A percentile compares a stretch with the other conserved stretches of the same genome.
phyloP scores from a whole-genome alignment of 2,797 vertebrate genomes.

The Characodon lateralis region DNA sequence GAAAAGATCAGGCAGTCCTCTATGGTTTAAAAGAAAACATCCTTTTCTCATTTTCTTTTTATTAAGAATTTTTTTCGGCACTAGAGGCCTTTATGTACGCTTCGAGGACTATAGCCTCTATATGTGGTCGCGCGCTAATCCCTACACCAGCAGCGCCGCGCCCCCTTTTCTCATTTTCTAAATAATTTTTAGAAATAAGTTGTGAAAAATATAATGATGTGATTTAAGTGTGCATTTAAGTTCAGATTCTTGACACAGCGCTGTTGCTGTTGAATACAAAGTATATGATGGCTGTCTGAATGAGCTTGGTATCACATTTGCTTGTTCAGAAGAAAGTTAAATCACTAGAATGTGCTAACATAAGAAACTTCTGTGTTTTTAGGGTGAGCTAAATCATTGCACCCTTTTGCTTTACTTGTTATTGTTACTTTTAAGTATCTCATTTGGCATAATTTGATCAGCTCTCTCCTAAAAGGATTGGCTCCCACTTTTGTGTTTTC shows the following conservation, averaged over 20 bases:
- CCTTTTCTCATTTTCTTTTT: too few relatives aligned
- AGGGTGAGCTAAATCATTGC: background rate
- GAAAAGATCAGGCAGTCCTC: too few relatives aligned
- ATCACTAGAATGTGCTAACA: background rate
- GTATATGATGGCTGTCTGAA: background rate
- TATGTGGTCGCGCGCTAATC: too few relatives aligned
- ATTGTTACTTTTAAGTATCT: background rate
- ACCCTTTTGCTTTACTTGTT: too few relatives aligned
- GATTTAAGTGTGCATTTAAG: background rate
- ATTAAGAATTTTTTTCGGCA: too few relatives aligned
- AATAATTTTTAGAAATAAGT: background rate
- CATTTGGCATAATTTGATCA: background rate
- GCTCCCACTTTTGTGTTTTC: background rate
- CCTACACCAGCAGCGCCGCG: too few relatives aligned
- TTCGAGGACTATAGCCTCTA: too few relatives aligned
- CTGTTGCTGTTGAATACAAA: background rate
- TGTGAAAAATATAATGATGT: background rate
- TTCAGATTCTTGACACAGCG: background rate
- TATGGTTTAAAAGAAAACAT: too few relatives aligned
- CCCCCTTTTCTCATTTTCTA: too few relatives aligned
- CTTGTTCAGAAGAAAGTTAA: background rate
- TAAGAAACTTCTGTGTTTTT: background rate
- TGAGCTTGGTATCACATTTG: background rate
- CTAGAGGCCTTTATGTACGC: too few relatives aligned
- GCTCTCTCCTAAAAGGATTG: background rate